Evolutionary conservation across 2,888 invertebrate genomes (phyloP).

Genomic region (Neocrepidodera transversa): DNA sequence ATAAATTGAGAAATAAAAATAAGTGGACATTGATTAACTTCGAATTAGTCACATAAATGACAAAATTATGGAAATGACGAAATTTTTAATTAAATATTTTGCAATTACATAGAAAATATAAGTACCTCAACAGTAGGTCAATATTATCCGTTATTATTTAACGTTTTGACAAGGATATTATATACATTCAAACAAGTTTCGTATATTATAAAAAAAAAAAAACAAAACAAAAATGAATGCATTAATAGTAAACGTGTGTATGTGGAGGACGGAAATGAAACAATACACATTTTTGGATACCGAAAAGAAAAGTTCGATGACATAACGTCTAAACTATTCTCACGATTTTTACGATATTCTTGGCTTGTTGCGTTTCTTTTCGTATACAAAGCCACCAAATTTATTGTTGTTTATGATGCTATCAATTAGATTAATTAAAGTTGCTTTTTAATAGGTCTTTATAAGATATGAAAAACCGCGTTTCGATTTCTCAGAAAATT

Average conservation of each 20-base stretch:
- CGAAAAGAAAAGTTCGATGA: constrained; percentile 4
- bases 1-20: too few relatives aligned
- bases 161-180: constrained; percentile 1
- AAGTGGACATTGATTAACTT: too few relatives aligned
- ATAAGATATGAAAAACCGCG: too few relatives aligned
- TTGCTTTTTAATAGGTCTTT: too few relatives aligned
- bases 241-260: background rate
- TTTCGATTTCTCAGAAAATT: too few relatives aligned
- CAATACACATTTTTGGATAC: background rate
- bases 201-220: background rate
- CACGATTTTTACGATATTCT: background rate
- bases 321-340: constrained; percentile 1
- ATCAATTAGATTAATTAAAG: too few relatives aligned
- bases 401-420: background rate
- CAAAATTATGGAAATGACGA: constrained; percentile 15
- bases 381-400: constrained; percentile 3
- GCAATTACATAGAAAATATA: constrained; percentile 3
- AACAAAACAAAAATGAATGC: background rate
- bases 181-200: background rate
- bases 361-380: background rate
- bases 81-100: constrained; percentile 7
- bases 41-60: background rate
- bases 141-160: background rate
- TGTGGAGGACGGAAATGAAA: background rate
- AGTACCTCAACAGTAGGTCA: background rate